These are phyloP conservation scores for Anarsia innoxiella DNA, from an alignment of 2,888 invertebrate genomes.

Conservation along the genomic window DNA sequence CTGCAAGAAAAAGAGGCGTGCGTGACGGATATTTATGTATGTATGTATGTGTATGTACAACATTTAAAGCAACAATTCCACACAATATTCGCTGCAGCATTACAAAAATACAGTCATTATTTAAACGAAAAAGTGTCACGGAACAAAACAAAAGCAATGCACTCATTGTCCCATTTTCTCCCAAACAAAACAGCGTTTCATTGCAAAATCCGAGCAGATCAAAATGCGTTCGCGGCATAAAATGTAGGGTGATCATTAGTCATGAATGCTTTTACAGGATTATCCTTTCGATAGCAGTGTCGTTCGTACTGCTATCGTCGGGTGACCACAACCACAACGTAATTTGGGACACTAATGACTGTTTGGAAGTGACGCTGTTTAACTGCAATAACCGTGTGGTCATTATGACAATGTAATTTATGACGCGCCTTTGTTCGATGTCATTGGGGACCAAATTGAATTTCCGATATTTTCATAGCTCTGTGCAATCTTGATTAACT, in stretches of 20 bases:
- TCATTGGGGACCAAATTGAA: neutral
- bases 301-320: conserved; percentile 28
- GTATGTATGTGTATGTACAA: no score
- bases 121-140: no score
- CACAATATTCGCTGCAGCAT: no score
- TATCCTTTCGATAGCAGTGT: conserved; percentile 33
- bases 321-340: conserved; percentile 19
- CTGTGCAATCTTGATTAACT: no score
- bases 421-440: neutral
- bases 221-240: conserved; percentile 30
- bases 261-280: conserved; percentile 38
- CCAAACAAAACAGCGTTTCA: no score
- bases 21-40: no score
- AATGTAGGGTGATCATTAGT: conserved; percentile 48
- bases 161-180: no score
- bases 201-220: conserved; percentile 12
- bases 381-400: neutral
- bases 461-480: neutral
- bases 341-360: conserved; percentile 2
- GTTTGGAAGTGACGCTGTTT: conserved; percentile 1
- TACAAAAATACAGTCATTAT: no score
- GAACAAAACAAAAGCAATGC: no score
- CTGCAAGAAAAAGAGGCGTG: no score
- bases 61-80: no score
- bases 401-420: neutral